Percentiles rank a stretch among this genome's conserved stretches.
phyloP scores from a whole-genome alignment of 2,797 vertebrate species.

The Bradypodion pumilum region DNA sequence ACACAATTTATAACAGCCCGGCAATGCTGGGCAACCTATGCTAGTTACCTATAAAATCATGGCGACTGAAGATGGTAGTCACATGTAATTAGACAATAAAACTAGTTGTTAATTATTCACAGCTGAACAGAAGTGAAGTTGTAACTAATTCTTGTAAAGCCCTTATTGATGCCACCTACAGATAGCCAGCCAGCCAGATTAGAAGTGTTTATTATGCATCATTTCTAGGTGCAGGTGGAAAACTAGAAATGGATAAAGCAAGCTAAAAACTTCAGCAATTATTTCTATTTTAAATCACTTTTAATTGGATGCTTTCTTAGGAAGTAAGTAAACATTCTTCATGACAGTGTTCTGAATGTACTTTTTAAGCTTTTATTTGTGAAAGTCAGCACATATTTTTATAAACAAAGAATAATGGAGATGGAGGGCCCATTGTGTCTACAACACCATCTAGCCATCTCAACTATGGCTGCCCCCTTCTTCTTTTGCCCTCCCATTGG shows the following conservation, averaged over 20 bases:
- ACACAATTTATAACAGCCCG: too few relatives aligned
- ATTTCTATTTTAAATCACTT: slow-evolving; percentile 17
- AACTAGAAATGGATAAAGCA: neutral
- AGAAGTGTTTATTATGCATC: slow-evolving; percentile 27
- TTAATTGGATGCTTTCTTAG: slow-evolving; percentile 20
- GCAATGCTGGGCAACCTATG: too few relatives aligned
- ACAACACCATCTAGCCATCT: too few relatives aligned
- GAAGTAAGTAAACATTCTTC: neutral
- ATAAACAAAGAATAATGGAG: too few relatives aligned
- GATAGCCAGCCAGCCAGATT: neutral
- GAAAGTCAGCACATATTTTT: neutral
- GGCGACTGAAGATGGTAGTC: neutral
- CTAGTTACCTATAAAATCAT: neutral
- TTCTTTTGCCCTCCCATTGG: too few relatives aligned
- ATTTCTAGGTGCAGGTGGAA: slow-evolving; percentile 7
- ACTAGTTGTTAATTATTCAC: neutral
- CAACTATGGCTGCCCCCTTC: too few relatives aligned
- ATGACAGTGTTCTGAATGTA: neutral
- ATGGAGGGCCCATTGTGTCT: too few relatives aligned
- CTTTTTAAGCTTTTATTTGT: neutral
- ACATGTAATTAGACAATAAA: neutral
- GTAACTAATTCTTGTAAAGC: neutral
- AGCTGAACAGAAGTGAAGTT: neutral
- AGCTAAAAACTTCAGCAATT: slow-evolving; percentile 18
- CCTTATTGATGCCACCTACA: neutral